phyloP scores from a whole-genome alignment of 2,888 invertebrate genomes.

The Reticulitermes lucifugus region DNA sequence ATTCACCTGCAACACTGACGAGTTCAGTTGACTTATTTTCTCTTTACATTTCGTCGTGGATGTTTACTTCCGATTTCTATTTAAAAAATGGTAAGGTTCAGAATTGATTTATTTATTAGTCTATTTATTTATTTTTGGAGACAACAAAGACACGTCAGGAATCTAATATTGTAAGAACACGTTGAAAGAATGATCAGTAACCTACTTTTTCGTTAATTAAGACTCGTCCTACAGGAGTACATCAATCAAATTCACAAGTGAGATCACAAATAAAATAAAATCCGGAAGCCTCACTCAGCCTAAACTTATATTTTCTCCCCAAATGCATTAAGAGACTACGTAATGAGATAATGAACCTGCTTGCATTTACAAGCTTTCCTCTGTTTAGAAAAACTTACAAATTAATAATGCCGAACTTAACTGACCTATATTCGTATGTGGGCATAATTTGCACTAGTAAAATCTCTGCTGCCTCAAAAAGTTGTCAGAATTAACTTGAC shows the following conservation, averaged over 20 bases:
- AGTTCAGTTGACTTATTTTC: not conserved
- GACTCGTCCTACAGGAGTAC: not conserved
- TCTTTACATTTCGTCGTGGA: not conserved
- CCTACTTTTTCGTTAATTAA: conserved; percentile 6
- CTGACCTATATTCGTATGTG: not conserved
- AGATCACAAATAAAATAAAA: not conserved
- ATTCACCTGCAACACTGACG: too few species aligned
- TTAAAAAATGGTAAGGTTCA: not conserved
- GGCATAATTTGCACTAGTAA: not conserved
- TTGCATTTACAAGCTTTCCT: not conserved
- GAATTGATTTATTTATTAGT: not conserved
- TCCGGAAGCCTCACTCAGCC: not conserved
- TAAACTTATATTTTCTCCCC: not conserved
- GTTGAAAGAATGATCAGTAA: not conserved
- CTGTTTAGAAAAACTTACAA: not conserved
- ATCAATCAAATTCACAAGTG: not conserved
- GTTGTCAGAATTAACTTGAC: too few species aligned
- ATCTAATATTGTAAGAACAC: not conserved
- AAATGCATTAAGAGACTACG: not conserved
- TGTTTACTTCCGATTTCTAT: not conserved
- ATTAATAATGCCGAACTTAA: not conserved
- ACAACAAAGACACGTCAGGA: not conserved
- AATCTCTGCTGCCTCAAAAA: not conserved
- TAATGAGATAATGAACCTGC: not conserved
- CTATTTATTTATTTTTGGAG: not conserved